Base-by-base conservation (phyloP, 2,113 vertebrate species). In the Arenaria interpres region DNA sequence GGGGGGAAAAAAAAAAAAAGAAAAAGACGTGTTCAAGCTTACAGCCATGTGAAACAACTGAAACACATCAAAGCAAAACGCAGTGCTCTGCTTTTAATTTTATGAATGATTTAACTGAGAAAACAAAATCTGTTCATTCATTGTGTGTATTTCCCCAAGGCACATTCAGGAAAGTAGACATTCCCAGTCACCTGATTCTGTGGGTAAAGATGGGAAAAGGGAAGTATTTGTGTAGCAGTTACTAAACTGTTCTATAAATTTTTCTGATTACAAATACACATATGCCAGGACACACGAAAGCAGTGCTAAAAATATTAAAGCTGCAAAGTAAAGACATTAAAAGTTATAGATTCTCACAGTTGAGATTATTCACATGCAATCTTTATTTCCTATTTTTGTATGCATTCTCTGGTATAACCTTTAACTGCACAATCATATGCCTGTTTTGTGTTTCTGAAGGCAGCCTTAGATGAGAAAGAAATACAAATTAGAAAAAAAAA, bases 41-140 rank as follows among this genome's bases (percentile, higher is more conserved):
- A 56, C 62, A 97, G 59, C 37, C 67, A 35, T 53, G 45, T 88
- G 78, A 94, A 97, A 73, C 32, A 72, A 88, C 48, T 46, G 60
- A 91, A 75, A 86, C 4, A 68, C 7, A 95, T n/a, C 28, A 94
- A 94, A 90, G 92, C 50, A 88, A 74, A 83, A 74, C 1, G 1
- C 23, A 41, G 30, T 59, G 66, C 19, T 85, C 45, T 93, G 39
- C 33, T 66, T 84, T 81, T 81, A 79, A 95, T 96, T 94, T 96
- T 91, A 94, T 96, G 64, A 97, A 95, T 84, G 23, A 89, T 76
- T 96, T 94, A 88, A 80, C 84, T 54, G 53, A 89, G 66, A 77
- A 96, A 96, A 94, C 30, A 93, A 85, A 97, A 88, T 91, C 60
- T 90, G 43, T 63, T 80, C 37, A 56, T 90, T 96, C 87, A 68